These are phyloP conservation scores for Phortica variegata DNA, from an alignment of 1,140 invertebrate species.

Conservation along the genomic window DNA sequence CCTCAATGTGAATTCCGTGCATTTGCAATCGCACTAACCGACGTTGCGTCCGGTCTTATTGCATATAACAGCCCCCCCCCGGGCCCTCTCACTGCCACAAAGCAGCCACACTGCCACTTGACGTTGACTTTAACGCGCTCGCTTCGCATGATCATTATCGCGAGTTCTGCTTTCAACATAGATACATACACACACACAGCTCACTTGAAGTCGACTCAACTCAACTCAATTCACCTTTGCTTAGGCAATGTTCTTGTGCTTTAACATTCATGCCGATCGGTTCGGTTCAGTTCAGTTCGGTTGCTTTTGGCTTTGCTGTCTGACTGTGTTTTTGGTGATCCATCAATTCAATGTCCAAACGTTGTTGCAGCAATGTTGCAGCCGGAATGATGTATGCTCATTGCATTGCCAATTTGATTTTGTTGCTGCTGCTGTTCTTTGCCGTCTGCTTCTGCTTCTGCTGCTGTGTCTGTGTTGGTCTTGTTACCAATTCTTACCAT, in stretches of 20 bases:
- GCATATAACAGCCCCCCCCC: constrained; percentile 21
- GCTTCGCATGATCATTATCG: constrained; percentile 53
- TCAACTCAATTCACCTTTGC: no score
- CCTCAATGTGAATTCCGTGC: constrained; percentile 50
- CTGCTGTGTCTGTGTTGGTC: constrained; percentile 31
- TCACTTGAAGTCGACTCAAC: constrained; percentile 34
- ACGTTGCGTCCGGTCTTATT: constrained; percentile 39
- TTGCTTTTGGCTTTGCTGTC: not conserved
- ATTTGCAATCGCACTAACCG: constrained; percentile 53
- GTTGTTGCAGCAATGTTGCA: constrained; percentile 10
- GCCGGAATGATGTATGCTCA: constrained; percentile 41
- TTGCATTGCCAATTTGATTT: constrained; percentile 36
- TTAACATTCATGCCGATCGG: no score
- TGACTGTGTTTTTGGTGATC: constrained; percentile 39
- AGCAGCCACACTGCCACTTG: constrained; percentile 38
- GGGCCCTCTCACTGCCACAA: no score
- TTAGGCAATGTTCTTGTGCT: no score
- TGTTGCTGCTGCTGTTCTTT: constrained; percentile 32
- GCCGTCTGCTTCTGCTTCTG: not conserved
- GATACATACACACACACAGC: constrained; percentile 24
- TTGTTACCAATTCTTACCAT: constrained; percentile 48
- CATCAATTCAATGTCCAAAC: constrained; percentile 42
- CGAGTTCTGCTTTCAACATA: constrained; percentile 34
- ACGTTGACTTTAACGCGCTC: constrained; percentile 51
- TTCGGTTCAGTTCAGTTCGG: no score